Evolutionary conservation across 1,140 invertebrate genomes (phyloP), one percentile per base, ranked within the genome.

Genomic region (Acromyrmex charruanus): DNA sequence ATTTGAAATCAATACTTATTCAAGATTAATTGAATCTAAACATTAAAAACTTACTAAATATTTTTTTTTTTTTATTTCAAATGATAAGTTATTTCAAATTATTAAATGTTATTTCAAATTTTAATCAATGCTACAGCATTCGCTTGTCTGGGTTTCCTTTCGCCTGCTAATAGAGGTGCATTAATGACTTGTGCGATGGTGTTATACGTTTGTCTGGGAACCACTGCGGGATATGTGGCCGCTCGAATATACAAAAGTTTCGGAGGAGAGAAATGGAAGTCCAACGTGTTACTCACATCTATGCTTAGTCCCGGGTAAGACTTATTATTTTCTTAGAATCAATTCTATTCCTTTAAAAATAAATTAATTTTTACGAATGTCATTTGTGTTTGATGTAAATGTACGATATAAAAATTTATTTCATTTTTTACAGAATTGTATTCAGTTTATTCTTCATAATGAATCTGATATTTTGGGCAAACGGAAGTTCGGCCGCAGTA

Each of bases 201-300:
- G 1, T 96, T 99, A 58, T 99, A 98, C 95, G 99, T 99, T 1
- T 97, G 99, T 84, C 96, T 99, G 18, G 99, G 99, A 49, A 99
- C 98, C 2, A 98, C 98, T 31, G 99, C 99, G 85, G 99, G 99
- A 10, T 99, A 99, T 95, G 97, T 99, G 35, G 99, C 99, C 68
- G 98, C 99, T 7, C 96, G 99, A 90, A 97, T 99, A 88, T 99
- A 99, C 95, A 99, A 99, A 96, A 99, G 98, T 95, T 99, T 99
- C 95, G 98, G 99, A 18, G 99, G 99, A 18, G 97, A 99, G 91
- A 98, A 99, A 93, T 99, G 99, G 99, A 99, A 99, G 95, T 98
- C 98, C 39, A 99, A 99, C 96, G 98, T 99, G 4, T 94, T 99
- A 44, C 96, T 99, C 0, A 99, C 99, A 10, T 99, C 99, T 3